Conservation (phyloP, 2,797 vertebrate genomes). For the Sciurus carolinensis region DNA sequence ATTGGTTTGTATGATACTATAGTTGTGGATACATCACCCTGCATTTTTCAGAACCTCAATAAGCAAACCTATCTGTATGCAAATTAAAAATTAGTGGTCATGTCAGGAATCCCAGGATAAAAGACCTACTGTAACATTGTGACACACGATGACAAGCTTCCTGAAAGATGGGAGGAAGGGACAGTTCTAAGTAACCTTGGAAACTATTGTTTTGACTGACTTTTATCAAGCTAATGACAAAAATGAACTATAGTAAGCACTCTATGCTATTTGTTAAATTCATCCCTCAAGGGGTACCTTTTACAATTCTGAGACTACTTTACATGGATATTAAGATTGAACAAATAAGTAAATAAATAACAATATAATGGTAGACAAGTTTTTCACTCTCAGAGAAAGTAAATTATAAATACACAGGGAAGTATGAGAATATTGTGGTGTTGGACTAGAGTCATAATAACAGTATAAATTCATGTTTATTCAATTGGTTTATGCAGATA, state of each 20-base stretch:
- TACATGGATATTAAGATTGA: neutral
- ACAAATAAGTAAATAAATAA: neutral
- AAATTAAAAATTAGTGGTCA: neutral
- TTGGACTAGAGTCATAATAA: neutral
- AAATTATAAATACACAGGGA: neutral
- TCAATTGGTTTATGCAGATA: neutral
- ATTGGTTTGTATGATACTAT: neutral
- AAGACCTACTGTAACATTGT: rapidly evolving
- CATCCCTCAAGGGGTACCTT: neutral
- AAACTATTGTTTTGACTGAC: neutral
- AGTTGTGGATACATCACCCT: neutral
- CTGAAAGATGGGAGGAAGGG: neutral
- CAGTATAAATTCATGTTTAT: neutral
- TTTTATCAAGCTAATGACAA: neutral
- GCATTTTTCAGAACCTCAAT: neutral
- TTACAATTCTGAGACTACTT: neutral
- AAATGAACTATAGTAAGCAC: neutral
- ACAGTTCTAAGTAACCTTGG: neutral
- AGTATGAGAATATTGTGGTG: neutral
- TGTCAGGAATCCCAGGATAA: neutral
- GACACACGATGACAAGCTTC: neutral
- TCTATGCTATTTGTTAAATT: neutral
- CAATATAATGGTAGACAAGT: neutral
- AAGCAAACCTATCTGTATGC: neutral
- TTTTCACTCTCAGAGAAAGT: neutral